phyloP scores from a whole-genome alignment of 1,140 invertebrate genomes.

The Prorops nasuta region DNA sequence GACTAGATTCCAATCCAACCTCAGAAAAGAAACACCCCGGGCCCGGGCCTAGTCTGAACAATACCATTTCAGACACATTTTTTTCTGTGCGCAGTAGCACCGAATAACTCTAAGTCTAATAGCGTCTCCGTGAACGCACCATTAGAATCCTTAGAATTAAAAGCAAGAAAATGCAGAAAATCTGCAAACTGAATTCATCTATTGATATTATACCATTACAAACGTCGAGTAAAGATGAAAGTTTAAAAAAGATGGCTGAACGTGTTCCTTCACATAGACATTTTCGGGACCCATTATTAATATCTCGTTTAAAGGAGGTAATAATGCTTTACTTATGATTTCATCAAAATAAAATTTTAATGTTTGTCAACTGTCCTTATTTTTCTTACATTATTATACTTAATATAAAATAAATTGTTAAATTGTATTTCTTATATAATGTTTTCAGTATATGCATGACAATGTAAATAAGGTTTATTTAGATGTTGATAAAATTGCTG shows the following conservation, averaged over 20 bases:
- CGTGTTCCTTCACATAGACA: conserved; percentile 12
- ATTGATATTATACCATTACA: conserved; percentile 46
- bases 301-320: conserved; percentile 28
- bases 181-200: conserved; percentile 41
- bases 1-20: too few relatives aligned
- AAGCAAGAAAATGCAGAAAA: conserved; percentile 46
- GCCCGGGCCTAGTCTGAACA: too few relatives aligned
- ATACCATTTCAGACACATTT: too few relatives aligned
- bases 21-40: too few relatives aligned
- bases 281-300: conserved; percentile 23
- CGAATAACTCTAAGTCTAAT: too few relatives aligned
- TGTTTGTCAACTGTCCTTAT: neutral
- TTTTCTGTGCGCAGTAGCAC: too few relatives aligned
- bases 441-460: conserved; percentile 69
- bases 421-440: too few relatives aligned
- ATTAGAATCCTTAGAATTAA: too few relatives aligned
- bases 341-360: neutral
- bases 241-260: conserved; percentile 12
- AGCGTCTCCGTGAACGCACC: too few relatives aligned
- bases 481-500: conserved; percentile 73
- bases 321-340: too few relatives aligned
- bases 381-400: neutral
- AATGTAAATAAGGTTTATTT: conserved; percentile 71
- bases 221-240: conserved; percentile 30
- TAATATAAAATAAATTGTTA: conserved; percentile 1